These are phyloP conservation scores for Drosophila vallismaia DNA, from an alignment of 2,888 invertebrate genomes.

Conservation along the genomic window DNA sequence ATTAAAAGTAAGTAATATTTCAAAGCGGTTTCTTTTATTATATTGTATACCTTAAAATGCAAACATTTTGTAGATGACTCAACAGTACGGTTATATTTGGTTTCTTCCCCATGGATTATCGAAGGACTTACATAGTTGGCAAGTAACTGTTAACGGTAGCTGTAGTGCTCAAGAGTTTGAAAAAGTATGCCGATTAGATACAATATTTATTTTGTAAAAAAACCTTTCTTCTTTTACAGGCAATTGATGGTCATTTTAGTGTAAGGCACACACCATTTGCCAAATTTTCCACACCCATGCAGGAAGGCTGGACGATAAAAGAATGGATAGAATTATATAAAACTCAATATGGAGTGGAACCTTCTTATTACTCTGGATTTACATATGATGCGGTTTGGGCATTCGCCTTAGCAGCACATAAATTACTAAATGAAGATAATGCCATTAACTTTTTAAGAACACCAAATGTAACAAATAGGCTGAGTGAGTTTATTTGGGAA, in stretches of 20 bases:
- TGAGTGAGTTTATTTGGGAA: constrained; percentile 87
- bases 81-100: constrained; percentile 91
- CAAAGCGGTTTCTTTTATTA: too few species aligned
- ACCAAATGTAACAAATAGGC: constrained; percentile 76
- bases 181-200: constrained; percentile 75
- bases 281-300: constrained; percentile 85
- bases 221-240: constrained; percentile 81
- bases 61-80: constrained; percentile 87
- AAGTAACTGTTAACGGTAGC: constrained; percentile 76
- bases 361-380: constrained; percentile 89
- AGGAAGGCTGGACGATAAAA: constrained; percentile 87
- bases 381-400: constrained; percentile 94
- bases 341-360: constrained; percentile 17
- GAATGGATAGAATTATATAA: constrained; percentile 85
- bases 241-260: constrained; percentile 89
- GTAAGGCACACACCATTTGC: constrained; percentile 89
- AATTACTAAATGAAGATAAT: constrained; percentile 85
- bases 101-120: constrained; percentile 91
- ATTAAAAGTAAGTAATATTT: constrained; percentile 64
- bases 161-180: constrained; percentile 88
- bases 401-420: constrained; percentile 89
- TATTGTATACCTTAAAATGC: too few species aligned
- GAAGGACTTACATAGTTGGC: constrained; percentile 87
- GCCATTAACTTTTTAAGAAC: constrained; percentile 66
- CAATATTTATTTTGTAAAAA: neutral